A percentile compares a stretch with the other conserved stretches of the same genome.
Conservation (phyloP, 2,113 vertebrate species). For the Peromyscus polionotus region DNA sequence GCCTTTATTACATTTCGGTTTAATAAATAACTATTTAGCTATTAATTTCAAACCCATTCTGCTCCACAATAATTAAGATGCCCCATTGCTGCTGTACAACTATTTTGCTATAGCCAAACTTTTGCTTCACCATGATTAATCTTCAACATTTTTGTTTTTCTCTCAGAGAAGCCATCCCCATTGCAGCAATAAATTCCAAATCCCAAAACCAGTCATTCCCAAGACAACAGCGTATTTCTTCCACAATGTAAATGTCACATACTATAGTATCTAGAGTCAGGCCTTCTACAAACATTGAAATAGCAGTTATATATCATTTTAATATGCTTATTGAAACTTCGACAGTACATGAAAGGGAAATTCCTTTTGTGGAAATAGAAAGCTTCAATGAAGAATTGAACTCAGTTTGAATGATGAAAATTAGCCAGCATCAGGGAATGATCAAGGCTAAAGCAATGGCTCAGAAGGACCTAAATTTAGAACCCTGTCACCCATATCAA, state of each 20-base stretch:
- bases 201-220: constrained; percentile 14
- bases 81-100: background rate
- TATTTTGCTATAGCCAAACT: background rate
- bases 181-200: background rate
- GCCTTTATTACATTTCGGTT: constrained; percentile 49
- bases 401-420: background rate
- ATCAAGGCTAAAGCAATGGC: background rate
- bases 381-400: background rate
- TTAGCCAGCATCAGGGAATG: background rate
- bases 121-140: constrained; percentile 36
- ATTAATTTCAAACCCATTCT: constrained; percentile 49
- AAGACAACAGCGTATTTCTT: background rate
- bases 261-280: constrained; percentile 11
- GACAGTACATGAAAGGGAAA: background rate
- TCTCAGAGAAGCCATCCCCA: background rate
- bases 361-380: background rate
- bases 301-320: background rate
- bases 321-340: background rate
- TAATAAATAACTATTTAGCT: constrained; percentile 57
- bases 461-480: background rate
- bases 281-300: background rate
- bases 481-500: background rate
- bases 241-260: background rate
- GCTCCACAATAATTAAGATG: constrained; percentile 10
- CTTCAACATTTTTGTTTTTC: constrained; percentile 1